Conservation (phyloP, 2,113 vertebrate species). For the Hiodon tergisus region DNA sequence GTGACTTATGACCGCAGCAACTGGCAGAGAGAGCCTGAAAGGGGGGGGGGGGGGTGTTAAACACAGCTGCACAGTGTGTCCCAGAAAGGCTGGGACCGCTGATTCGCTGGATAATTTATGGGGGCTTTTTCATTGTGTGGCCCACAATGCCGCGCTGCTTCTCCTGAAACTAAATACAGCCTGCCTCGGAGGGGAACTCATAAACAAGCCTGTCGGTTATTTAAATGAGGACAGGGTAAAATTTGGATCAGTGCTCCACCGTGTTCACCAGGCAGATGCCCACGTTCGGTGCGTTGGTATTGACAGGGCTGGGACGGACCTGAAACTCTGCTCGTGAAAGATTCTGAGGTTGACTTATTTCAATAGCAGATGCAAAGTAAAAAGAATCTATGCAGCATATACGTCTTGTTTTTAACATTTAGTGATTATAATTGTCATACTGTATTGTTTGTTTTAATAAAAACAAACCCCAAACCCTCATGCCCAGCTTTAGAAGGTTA, state of each 20-base stretch:
- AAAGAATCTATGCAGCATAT: too few relatives aligned
- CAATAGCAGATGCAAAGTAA: too few relatives aligned
- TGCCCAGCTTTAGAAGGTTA: background rate
- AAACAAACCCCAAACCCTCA: too few relatives aligned
- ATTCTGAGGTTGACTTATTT: too few relatives aligned
- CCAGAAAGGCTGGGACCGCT: constrained; percentile 52
- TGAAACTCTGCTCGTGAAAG: too few relatives aligned
- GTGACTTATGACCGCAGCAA: constrained; percentile 47
- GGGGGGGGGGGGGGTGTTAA: constrained; percentile 46
- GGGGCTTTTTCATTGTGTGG: constrained; percentile 46
- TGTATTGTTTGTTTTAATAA: too few relatives aligned
- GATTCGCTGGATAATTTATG: constrained; percentile 59
- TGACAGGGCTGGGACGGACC: too few relatives aligned
- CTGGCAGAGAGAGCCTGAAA: constrained; percentile 46
- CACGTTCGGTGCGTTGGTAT: too few relatives aligned
- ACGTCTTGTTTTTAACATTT: too few relatives aligned
- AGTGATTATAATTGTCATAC: too few relatives aligned
- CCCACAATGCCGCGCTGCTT: constrained; percentile 43
- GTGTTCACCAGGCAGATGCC: background rate
- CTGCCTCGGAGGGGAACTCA: constrained; percentile 36
- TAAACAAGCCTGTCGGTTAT: constrained; percentile 41
- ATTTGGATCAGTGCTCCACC: constrained; percentile 32
- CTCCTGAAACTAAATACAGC: constrained; percentile 43
- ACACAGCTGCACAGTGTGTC: constrained; percentile 50
- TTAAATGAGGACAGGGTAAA: constrained; percentile 28